Evolutionary conservation across 2,888 invertebrate genomes (phyloP).

Genomic region (Oligia strigilis): DNA sequence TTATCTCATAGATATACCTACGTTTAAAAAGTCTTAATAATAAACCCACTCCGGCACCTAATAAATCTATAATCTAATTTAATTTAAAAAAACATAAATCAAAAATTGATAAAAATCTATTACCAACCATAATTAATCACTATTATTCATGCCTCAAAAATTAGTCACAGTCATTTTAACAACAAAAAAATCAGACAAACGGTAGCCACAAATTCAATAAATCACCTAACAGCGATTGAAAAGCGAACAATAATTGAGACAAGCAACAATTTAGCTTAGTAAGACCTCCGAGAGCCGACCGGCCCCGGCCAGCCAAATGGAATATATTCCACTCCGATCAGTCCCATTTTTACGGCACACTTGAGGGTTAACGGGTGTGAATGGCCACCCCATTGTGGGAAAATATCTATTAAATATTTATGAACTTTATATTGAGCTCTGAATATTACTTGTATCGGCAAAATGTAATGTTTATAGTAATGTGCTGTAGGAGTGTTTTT

Average conservation of each 20-base stretch:
- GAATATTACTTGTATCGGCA: constrained; percentile 77
- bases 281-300: constrained; percentile 76
- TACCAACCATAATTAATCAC: constrained; percentile 43
- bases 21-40: not conserved
- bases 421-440: constrained; percentile 80
- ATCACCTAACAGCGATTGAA: constrained; percentile 63
- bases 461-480: constrained; percentile 78
- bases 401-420: constrained; percentile 90
- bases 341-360: constrained; percentile 83
- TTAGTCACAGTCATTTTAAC: constrained; percentile 25
- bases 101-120: constrained; percentile 20
- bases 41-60: not conserved
- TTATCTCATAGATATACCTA: not conserved
- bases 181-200: constrained; percentile 33
- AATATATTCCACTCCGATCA: constrained; percentile 85
- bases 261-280: constrained; percentile 84
- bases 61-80: not conserved
- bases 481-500: constrained; percentile 74
- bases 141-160: constrained; percentile 19
- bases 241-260: constrained; percentile 78
- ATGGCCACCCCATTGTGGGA: constrained; percentile 90
- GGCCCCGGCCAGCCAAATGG: constrained; percentile 68
- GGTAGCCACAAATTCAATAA: constrained; percentile 46
- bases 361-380: constrained; percentile 87
- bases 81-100: constrained; percentile 15